Base-by-base conservation (phyloP, 2,888 invertebrate genomes). In the Andrena bucephala region DNA sequence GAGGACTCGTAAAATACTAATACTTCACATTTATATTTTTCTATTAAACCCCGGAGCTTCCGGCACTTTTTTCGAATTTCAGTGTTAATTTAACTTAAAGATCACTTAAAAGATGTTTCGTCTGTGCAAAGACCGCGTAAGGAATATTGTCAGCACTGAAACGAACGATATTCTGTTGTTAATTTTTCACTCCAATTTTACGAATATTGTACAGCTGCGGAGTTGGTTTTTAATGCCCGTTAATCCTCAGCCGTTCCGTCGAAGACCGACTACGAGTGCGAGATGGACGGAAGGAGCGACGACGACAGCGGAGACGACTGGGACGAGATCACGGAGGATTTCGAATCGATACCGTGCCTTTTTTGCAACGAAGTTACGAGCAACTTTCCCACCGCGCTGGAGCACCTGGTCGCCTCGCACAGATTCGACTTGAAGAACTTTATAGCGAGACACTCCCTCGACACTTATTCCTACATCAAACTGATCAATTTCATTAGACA, bases 401-500 rank as follows among this genome's bases (percentile, higher is more conserved):
- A 95, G 29, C 98, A 98, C 92, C 96, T 97, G 84, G 95, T 95
- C 84, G 93, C 93, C 4, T 94, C 91, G 20, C 98, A 98, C 90
- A 95, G 95, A 72, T 96, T 98, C 86, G 95, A 96, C 92, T 94
- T 98, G 75, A 94, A 95, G 6, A 93, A 94, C 66, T 94, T 98
- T 52, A 97, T 97, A 93, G 93, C 93, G 2, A 97, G 96, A 92
- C 96, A 96, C 90, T 95, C 95, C 87, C 96, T 98, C 96, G 97
- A 98, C 92, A 96, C 96, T 90, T 97, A 98, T 94, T 96, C 96
- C 0, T 97, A 96, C 88, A 96, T 97, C 33, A 97, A 97, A 93
- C 94, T 98, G 90, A 96, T 98, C 0, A 98, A 98, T 94, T 98
- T 96, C 90, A 96, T 98, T 81, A 96, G 97, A 88, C 95, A 94